Base-by-base conservation (phyloP, 2,888 invertebrate genomes). In the Eupithecia dodoneata region DNA sequence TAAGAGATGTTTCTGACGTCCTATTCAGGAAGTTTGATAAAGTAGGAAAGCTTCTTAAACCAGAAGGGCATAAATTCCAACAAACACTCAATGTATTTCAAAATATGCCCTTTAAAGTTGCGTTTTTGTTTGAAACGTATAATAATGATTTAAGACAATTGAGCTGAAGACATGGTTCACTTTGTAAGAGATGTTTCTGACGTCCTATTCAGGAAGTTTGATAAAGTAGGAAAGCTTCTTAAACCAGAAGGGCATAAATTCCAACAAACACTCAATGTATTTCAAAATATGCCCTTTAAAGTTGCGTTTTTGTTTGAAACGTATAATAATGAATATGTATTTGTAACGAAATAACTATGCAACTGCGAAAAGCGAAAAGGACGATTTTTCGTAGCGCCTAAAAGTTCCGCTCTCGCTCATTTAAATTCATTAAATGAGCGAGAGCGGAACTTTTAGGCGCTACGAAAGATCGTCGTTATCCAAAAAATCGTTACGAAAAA, bases 81-180 rank as follows among this genome's bases (percentile, higher is more conserved):
- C 49, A 49, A 15, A 52, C n/a, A 55, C 55, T 13, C 3, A 52
- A 13, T 49, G 5, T 52, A 6, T 5, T 52, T 5, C 6, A n/a
- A 52, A 55, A 55, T 55, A 55, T n/a, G n/a, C n/a, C n/a, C 2
- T 55, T n/a, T 7, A 15, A 52, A 15, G 49, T 52, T 52, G 15
- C 15, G 13, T 15, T 52, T 5, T 52, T 52, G 5, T 52, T 52
- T 52, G 49, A 52, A n/a, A 55, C 15, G n/a, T n/a, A n/a, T n/a
- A n/a, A n/a, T n/a, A n/a, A n/a, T n/a, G n/a, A n/a, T 72, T 79
- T 47, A 76, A 71, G 75, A 80, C 74, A 73, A 72, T 73, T 76
- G 66, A 66, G 59, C 42, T 75, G 30, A 73, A 73, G 72, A 72
- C 63, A 73, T n/a, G 52, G 63, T 75, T 75, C 67, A 65, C 71